Evolutionary conservation across 2,797 vertebrate genomes (phyloP).

Genomic region (Neostethus bicornis): DNA sequence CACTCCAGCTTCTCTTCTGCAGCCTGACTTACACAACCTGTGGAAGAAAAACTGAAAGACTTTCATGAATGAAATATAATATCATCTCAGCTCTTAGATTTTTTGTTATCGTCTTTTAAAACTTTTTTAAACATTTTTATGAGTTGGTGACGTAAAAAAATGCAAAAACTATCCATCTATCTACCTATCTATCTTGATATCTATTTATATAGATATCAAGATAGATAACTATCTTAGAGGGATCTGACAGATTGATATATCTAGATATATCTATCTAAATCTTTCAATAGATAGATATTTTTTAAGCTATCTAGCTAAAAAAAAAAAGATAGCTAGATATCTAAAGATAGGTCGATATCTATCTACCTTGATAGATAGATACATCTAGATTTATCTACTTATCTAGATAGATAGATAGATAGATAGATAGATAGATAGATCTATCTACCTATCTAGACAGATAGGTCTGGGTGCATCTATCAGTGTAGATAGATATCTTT

Average conservation of each 20-base stretch:
- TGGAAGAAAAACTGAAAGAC: slow-evolving; percentile 44
- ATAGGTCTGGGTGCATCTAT: too few species aligned
- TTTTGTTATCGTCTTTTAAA: not conserved
- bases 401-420: too few species aligned
- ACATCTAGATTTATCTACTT: too few species aligned
- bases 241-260: too few species aligned
- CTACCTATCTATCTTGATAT: slow-evolving; percentile 46
- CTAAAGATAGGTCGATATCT: too few species aligned
- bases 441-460: slow-evolving; percentile 34
- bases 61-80: slow-evolving; percentile 37
- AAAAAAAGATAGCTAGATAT: too few species aligned
- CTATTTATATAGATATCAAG: slow-evolving; percentile 53
- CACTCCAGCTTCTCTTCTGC: slow-evolving; percentile 39
- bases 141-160: too few species aligned
- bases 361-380: too few species aligned
- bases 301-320: slow-evolving; percentile 27
- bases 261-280: slow-evolving; percentile 45
- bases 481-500: slow-evolving; percentile 39
- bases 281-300: slow-evolving; percentile 47
- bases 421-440: too few species aligned
- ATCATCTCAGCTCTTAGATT: not conserved
- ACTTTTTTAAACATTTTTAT: slow-evolving; percentile 6
- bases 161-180: slow-evolving; percentile 31
- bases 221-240: slow-evolving; percentile 17
- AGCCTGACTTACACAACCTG: slow-evolving; percentile 31